Conservation (phyloP, 2,113 vertebrate genomes). For the Poecilia latipinna region DNA sequence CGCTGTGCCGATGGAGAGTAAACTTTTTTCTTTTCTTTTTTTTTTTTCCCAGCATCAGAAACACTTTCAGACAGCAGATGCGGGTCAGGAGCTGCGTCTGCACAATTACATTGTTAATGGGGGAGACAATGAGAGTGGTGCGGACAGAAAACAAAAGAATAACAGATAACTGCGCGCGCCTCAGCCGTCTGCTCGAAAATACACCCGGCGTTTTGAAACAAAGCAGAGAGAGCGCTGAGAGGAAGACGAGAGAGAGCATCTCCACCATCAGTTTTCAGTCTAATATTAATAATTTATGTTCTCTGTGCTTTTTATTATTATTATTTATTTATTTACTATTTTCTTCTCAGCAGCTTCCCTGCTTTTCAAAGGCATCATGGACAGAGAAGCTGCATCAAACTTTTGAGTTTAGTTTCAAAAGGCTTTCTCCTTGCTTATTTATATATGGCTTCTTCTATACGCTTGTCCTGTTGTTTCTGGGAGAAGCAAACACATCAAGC, state of each 20-base stretch:
- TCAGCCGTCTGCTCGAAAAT: constrained; percentile 71
- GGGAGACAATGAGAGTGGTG: constrained; percentile 60
- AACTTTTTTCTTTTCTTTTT: constrained; percentile 44
- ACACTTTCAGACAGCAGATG: constrained; percentile 64
- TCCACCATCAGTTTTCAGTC: constrained; percentile 81
- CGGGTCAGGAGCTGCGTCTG: constrained; percentile 69
- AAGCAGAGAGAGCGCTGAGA: constrained; percentile 61
- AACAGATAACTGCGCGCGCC: constrained; percentile 66
- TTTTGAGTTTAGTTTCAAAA: constrained; percentile 82
- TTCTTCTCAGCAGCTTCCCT: constrained; percentile 76
- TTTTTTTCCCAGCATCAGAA: constrained; percentile 38
- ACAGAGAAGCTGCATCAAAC: constrained; percentile 75
- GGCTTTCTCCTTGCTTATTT: constrained; percentile 71
- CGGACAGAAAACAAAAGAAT: constrained; percentile 71
- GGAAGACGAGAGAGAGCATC: constrained; percentile 79
- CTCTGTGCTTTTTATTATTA: constrained; percentile 83
- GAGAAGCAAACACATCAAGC: constrained; percentile 72
- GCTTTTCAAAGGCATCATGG: constrained; percentile 81
- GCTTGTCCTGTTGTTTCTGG: constrained; percentile 80
- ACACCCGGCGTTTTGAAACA: constrained; percentile 60
- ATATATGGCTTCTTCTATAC: constrained; percentile 66
- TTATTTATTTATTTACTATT: constrained; percentile 85
- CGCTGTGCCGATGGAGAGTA: constrained; percentile 31
- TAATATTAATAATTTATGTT: constrained; percentile 86
- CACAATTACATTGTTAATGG: constrained; percentile 77